phyloP scores from a whole-genome alignment of 2,113 vertebrate genomes.

The Hirundichthys speculiger region DNA sequence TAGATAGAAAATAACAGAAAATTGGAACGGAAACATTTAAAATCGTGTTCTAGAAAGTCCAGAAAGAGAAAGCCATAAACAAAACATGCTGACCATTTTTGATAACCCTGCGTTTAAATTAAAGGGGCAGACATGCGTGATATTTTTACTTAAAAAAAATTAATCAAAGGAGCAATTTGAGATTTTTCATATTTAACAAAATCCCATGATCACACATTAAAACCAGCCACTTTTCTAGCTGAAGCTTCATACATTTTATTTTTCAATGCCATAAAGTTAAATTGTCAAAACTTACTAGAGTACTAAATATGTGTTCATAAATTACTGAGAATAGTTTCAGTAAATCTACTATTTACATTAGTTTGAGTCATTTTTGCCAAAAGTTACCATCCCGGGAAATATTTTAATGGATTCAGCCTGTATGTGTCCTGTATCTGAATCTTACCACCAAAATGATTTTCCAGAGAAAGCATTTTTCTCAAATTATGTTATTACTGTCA shows the following conservation, averaged over 20 bases:
- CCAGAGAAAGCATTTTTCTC: no score
- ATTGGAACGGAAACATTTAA: constrained; percentile 28
- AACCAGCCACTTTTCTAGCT: not conserved
- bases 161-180: no score
- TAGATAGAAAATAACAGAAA: not conserved
- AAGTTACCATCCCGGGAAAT: no score
- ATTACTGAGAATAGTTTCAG: constrained; percentile 1
- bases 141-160: no score
- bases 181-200: no score
- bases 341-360: no score
- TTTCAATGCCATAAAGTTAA: constrained; percentile 5
- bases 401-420: no score
- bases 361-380: no score
- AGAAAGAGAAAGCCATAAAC: constrained; percentile 22
- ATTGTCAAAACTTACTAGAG: not conserved
- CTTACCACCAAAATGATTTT: no score
- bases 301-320: not conserved
- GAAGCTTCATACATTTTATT: not conserved
- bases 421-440: no score
- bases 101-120: constrained; percentile 1
- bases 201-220: not conserved
- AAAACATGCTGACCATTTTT: not conserved
- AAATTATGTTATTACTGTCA: no score
- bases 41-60: constrained; percentile 34
- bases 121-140: not conserved